Conservation (phyloP, 2,113 vertebrate genomes). For the Tichodroma muraria region DNA sequence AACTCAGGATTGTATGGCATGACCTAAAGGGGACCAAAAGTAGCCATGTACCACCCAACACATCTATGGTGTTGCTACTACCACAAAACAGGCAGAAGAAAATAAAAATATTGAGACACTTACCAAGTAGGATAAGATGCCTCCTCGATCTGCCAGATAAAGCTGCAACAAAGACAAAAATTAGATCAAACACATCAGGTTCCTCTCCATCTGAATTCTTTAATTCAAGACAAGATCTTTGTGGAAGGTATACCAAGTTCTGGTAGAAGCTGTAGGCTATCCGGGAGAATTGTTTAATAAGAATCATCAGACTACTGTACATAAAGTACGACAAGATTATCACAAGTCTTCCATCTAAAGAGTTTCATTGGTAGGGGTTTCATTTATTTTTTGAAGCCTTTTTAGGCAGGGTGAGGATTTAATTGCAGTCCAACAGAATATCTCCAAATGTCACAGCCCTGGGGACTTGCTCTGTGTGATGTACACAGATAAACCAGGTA, state of each 20-base stretch:
- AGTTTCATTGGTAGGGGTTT: background rate
- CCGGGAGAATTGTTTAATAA: background rate
- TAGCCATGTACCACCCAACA: background rate
- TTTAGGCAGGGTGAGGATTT: background rate
- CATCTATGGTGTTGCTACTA: background rate
- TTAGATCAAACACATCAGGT: background rate
- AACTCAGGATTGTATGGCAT: background rate
- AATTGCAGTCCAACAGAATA: background rate
- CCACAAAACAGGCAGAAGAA: background rate
- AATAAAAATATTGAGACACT: background rate
- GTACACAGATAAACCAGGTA: background rate
- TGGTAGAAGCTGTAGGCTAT: background rate
- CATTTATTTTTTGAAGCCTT: background rate
- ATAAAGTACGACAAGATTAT: background rate
- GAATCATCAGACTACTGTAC: background rate
- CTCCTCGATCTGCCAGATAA: background rate
- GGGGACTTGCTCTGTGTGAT: background rate
- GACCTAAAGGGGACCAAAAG: background rate
- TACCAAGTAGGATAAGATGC: background rate
- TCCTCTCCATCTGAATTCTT: background rate
- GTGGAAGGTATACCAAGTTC: background rate
- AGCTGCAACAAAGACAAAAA: background rate
- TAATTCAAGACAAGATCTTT: background rate
- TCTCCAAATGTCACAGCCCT: background rate
- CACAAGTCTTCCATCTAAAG: background rate